A percentile compares a stretch with the other conserved stretches of the same genome.
Conservation (phyloP, 2,113 vertebrate genomes). For the Varanus komodoensis region DNA sequence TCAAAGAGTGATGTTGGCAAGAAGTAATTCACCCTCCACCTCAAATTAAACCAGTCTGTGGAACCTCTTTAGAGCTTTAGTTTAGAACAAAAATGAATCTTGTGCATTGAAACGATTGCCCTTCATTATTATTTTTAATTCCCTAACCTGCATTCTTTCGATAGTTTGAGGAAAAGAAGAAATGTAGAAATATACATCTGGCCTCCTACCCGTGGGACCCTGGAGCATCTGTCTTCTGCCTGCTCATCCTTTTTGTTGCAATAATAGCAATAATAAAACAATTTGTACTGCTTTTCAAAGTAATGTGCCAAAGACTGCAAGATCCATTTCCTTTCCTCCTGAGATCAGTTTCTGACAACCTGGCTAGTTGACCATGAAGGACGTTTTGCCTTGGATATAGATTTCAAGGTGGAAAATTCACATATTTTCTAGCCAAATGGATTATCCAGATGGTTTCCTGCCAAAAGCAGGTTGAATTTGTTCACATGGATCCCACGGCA, state of each 20-base stretch:
- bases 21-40: neutral
- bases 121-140: neutral
- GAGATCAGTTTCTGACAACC: neutral
- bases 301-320: conserved; percentile 5
- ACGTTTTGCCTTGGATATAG: conserved; percentile 19
- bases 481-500: neutral
- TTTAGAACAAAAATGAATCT: neutral
- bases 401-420: conserved; percentile 27
- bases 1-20: conserved; percentile 5
- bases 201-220: neutral
- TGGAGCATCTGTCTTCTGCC: neutral
- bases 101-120: neutral
- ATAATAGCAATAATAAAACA: neutral
- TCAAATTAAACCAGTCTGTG: neutral
- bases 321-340: conserved; percentile 13
- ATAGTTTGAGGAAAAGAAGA: neutral
- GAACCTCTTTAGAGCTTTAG: neutral
- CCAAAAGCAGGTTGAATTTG: neutral
- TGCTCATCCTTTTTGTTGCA: conserved; percentile 27
- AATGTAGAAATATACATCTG: neutral
- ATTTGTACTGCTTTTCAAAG: neutral
- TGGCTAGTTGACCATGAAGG: neutral
- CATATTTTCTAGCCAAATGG: conserved; percentile 6
- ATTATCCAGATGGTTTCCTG: conserved; percentile 3
- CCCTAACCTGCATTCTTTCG: neutral